These are phyloP conservation scores for Trissoscelio sp. DNA, from an alignment of 2,888 invertebrate genomes.

Conservation along the genomic window DNA sequence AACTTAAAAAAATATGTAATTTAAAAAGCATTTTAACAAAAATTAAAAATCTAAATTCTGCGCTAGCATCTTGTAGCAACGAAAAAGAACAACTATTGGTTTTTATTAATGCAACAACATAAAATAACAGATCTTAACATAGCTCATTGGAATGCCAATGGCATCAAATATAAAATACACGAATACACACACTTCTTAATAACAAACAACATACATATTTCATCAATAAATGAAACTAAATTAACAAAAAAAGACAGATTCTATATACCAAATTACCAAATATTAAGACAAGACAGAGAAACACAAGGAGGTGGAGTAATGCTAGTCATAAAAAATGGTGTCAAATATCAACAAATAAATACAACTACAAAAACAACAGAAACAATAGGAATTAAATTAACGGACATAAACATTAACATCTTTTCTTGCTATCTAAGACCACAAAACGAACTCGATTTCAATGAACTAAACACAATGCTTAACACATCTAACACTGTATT, in stretches of 20 bases:
- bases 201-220: neutral
- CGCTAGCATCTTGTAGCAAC: neutral
- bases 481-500: neutral
- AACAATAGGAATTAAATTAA: neutral
- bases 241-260: neutral
- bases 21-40: neutral
- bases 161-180: neutral
- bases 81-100: neutral
- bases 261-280: neutral
- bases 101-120: no score
- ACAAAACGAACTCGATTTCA: neutral
- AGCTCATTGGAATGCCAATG: neutral
- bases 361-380: neutral
- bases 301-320: neutral
- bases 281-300: neutral
- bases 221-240: neutral
- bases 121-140: neutral
- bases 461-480: neutral
- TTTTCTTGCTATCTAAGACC: slow-evolving; percentile 2
- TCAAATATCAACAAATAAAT: neutral
- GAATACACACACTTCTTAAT: neutral
- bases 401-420: neutral
- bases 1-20: neutral
- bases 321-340: neutral
- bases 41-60: neutral